A percentile compares a stretch with the other conserved stretches of the same genome.
phyloP scores from a whole-genome alignment of 2,113 vertebrate species.

The Xerus inauris region DNA sequence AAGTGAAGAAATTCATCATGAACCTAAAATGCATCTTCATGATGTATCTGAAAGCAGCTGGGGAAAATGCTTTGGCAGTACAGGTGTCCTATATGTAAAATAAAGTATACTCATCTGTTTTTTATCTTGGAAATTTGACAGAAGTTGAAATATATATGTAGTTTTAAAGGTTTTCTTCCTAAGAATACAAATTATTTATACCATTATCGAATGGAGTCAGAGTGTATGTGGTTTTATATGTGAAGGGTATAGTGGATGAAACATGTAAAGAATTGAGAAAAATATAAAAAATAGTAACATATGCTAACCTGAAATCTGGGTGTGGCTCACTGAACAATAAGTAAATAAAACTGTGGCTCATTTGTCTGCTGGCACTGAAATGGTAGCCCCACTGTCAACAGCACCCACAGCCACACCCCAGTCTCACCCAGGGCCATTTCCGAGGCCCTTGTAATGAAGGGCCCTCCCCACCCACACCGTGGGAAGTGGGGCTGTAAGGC shows the following conservation, averaged over 20 bases:
- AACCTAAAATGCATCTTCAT: neutral
- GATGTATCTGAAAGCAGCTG: neutral
- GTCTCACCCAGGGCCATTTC: neutral
- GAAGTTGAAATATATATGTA: too few species aligned
- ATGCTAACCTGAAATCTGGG: neutral
- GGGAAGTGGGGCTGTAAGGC: too few species aligned
- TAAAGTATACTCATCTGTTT: neutral
- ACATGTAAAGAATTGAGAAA: neutral
- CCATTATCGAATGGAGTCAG: too few species aligned
- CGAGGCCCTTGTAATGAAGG: neutral
- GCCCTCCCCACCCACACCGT: fast-evolving
- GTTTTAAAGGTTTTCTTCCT: neutral
- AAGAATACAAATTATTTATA: neutral
- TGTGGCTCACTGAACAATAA: neutral
- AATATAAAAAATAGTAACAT: neutral
- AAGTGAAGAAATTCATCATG: neutral
- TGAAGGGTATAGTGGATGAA: neutral
- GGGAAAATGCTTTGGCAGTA: neutral
- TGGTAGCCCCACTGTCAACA: neutral
- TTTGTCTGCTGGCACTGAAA: too few species aligned
- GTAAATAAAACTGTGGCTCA: too few species aligned
- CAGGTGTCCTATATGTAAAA: neutral
- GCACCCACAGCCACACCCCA: neutral
- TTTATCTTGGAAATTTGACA: neutral
- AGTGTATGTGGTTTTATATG: neutral